These are phyloP conservation scores for Leptoteleia sp. DNA, from an alignment of 1,140 invertebrate genomes.

Conservation along the genomic window DNA sequence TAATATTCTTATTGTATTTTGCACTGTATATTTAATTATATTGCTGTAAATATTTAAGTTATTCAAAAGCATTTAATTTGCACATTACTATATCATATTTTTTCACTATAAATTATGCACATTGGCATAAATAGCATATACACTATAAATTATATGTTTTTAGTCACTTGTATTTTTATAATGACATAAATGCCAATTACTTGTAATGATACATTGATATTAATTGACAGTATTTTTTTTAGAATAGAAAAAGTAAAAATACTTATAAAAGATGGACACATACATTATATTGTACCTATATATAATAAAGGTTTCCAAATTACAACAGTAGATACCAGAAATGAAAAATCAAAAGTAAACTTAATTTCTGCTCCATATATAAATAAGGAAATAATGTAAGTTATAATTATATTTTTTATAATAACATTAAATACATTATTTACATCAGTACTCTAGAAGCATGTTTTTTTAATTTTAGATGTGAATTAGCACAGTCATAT, in stretches of 20 bases:
- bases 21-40: background rate
- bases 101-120: background rate
- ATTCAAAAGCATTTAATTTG: too few relatives aligned
- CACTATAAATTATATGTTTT: too few relatives aligned
- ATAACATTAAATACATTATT: too few relatives aligned
- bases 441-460: too few relatives aligned
- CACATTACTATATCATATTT: background rate
- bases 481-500: conserved; percentile 84
- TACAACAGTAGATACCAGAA: conserved; percentile 85
- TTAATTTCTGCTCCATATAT: conserved; percentile 85
- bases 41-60: background rate
- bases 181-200: too few relatives aligned
- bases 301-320: conserved; percentile 86
- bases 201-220: too few relatives aligned
- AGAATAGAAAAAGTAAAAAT: conserved; percentile 81
- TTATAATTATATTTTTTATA: too few relatives aligned
- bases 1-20: background rate
- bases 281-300: conserved; percentile 86
- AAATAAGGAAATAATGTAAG: conserved; percentile 82
- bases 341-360: conserved; percentile 83
- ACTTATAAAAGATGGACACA: conserved; percentile 84
- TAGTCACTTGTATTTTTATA: too few relatives aligned
- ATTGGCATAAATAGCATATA: too few relatives aligned
- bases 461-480: conserved; percentile 77
- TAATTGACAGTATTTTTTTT: too few relatives aligned